Conservation (phyloP, 2,113 vertebrate species). For the Ophiodon elongatus region DNA sequence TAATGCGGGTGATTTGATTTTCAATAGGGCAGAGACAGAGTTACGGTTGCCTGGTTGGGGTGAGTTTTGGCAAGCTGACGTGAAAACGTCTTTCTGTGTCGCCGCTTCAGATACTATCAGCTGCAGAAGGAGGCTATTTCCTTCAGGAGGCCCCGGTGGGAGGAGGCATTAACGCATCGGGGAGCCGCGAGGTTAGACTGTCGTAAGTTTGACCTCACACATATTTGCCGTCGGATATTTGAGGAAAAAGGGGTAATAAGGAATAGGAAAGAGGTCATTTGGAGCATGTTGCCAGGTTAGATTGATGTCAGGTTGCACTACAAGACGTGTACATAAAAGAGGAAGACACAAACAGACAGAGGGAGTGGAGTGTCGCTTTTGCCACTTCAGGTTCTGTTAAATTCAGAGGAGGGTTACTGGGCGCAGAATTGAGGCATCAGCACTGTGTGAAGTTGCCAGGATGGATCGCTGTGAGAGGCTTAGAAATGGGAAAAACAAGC, state of each 20-base stretch:
- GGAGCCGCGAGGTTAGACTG: background rate
- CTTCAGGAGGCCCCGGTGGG: background rate
- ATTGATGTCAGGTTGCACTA: background rate
- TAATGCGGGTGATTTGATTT: constrained; percentile 2
- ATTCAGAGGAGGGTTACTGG: background rate
- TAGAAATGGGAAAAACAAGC: background rate
- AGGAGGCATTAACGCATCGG: background rate
- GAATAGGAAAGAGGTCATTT: background rate
- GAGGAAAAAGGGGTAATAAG: background rate
- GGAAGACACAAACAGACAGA: background rate
- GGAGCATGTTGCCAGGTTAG: background rate
- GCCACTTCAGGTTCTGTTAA: background rate
- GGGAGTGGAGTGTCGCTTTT: background rate
- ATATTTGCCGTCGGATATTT: constrained; percentile 12
- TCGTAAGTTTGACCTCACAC: constrained; percentile 3
- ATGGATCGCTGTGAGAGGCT: constrained; percentile 3
- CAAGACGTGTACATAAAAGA: background rate
- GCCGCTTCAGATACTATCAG: constrained; percentile 22
- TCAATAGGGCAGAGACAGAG: background rate
- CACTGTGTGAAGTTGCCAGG: background rate
- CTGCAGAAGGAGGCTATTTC: background rate
- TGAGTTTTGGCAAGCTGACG: background rate
- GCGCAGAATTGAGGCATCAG: background rate
- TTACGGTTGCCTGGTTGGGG: constrained; percentile 22
- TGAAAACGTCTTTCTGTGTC: constrained; percentile 5